Evolutionary conservation across 2,797 vertebrate genomes (phyloP).

Genomic region (Sebastes kiyomatsui): DNA sequence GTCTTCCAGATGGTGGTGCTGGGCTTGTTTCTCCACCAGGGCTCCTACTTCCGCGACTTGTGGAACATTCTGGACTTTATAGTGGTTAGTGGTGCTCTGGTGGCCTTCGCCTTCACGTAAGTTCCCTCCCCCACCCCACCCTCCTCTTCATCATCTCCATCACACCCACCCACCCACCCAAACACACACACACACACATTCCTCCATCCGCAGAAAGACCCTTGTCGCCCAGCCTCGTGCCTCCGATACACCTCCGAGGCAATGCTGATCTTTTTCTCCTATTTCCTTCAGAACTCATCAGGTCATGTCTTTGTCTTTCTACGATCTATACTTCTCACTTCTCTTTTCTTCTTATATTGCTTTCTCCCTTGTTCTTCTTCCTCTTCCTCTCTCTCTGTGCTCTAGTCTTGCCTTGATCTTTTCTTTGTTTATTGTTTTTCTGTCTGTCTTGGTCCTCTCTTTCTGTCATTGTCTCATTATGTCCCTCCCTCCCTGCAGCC

Average conservation of each 20-base stretch:
- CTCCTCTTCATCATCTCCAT: conserved; percentile 20
- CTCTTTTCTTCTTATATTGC: background rate
- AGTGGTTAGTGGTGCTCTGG: conserved; percentile 96
- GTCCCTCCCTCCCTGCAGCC: background rate
- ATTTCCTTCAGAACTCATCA: conserved; percentile 31
- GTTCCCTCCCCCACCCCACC: conserved; percentile 63
- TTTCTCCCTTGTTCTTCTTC: background rate
- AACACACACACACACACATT: conserved; percentile 28
- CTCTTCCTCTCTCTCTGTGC: background rate
- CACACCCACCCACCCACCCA: conserved; percentile 2
- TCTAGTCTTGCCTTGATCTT: background rate
- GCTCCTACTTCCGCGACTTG: conserved; percentile 94
- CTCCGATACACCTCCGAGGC: conserved; percentile 17
- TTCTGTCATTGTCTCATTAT: conserved; percentile 2
- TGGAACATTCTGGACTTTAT: conserved; percentile 99
- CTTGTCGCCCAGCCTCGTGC: conserved; percentile 26
- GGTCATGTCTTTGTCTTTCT: background rate
- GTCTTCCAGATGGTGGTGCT: conserved; percentile 92
- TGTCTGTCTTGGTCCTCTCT: background rate
- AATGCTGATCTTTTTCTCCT: conserved; percentile 23
- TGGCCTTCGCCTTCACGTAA: conserved; percentile 98
- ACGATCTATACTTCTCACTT: background rate
- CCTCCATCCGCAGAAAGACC: conserved; percentile 62
- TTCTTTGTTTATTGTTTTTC: background rate
- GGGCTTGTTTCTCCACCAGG: conserved; percentile 93